These are phyloP conservation scores for Aegotheles bennettii DNA, from an alignment of 2,113 vertebrate species.

Conservation along the genomic window DNA sequence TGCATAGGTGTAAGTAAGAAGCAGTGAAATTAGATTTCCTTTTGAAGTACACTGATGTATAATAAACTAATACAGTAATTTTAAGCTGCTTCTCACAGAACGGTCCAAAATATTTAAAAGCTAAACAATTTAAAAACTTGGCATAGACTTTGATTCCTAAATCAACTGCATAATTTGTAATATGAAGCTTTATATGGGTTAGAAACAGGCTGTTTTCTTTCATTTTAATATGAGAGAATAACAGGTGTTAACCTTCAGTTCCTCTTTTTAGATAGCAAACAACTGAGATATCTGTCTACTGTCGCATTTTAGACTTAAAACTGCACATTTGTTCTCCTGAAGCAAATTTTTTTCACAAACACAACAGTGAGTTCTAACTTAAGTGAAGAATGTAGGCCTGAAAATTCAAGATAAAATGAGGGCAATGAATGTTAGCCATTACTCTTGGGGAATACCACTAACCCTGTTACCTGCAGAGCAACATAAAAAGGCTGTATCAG, in stretches of 20 bases:
- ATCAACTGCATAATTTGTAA: background rate
- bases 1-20: background rate
- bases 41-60: background rate
- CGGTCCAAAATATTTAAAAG: background rate
- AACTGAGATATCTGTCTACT: background rate
- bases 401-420: background rate
- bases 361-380: background rate
- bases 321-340: background rate
- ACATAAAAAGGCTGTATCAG: background rate
- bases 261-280: background rate
- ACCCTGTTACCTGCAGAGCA: background rate
- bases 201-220: background rate
- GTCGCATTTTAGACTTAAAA: background rate
- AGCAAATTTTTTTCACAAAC: background rate
- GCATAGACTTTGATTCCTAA: background rate
- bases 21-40: background rate
- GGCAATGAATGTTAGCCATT: background rate
- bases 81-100: background rate
- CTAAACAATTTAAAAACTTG: background rate
- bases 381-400: background rate
- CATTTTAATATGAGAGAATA: background rate
- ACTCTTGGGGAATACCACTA: background rate
- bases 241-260: conserved; percentile 28
- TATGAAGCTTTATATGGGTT: background rate
- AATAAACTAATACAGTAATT: background rate